A percentile compares a stretch with the other conserved stretches of the same genome.
Evolutionary conservation across 2,888 invertebrate genomes (phyloP).

Genomic region (Enchytraeus crypticus): DNA sequence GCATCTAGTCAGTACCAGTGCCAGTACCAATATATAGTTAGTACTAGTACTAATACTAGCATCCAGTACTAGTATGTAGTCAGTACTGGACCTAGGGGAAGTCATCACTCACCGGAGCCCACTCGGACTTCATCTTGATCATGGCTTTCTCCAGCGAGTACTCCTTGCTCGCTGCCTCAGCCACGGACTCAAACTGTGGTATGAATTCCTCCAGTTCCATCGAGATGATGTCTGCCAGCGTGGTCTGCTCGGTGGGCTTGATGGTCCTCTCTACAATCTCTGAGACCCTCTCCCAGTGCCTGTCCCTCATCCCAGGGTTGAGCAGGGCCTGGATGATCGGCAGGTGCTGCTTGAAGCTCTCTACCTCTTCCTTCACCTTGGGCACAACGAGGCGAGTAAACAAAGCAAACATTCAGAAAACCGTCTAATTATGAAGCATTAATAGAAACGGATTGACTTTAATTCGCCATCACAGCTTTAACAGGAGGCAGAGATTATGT

Average conservation of each 20-base stretch:
- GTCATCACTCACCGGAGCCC: slow-evolving; percentile 55
- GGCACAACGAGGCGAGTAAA: no score
- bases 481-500: neutral
- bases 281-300: slow-evolving; percentile 60
- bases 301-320: slow-evolving; percentile 63
- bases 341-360: slow-evolving; percentile 68
- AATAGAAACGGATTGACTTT: neutral
- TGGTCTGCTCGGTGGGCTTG: slow-evolving; percentile 68
- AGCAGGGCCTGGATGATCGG: slow-evolving; percentile 86
- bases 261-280: slow-evolving; percentile 90
- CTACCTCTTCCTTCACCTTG: slow-evolving; percentile 62
- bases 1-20: no score
- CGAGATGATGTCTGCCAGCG: slow-evolving; percentile 74
- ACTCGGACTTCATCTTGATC: slow-evolving; percentile 79
- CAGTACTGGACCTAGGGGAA: neutral
- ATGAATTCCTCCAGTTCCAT: slow-evolving; percentile 78
- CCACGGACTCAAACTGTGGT: slow-evolving; percentile 78
- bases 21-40: no score
- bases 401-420: neutral
- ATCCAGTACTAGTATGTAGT: no score
- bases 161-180: slow-evolving; percentile 91
- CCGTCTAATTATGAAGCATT: neutral
- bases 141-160: slow-evolving; percentile 81
- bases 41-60: no score
- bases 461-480: neutral